These are phyloP conservation scores for Trisateles emortualis DNA, from an alignment of 2,888 invertebrate species.

Conservation along the genomic window DNA sequence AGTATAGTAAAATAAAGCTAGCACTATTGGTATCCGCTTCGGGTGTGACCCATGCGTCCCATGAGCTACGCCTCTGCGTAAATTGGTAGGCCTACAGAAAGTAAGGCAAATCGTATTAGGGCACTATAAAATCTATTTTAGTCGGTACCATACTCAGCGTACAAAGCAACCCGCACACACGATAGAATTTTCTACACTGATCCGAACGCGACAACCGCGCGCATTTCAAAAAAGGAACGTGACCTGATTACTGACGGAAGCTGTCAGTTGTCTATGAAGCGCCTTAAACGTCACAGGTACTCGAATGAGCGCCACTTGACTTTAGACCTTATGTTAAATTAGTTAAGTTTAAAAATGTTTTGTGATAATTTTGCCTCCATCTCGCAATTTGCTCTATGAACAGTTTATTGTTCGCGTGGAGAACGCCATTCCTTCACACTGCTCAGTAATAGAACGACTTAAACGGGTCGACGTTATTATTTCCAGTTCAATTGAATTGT, in stretches of 20 bases:
- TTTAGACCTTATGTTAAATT: slow-evolving; percentile 53
- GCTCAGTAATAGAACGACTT: slow-evolving; percentile 63
- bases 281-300: slow-evolving; percentile 69
- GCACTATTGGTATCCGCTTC: too few species aligned
- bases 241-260: slow-evolving; percentile 85
- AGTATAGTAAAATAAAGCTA: too few species aligned
- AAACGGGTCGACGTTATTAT: slow-evolving; percentile 62
- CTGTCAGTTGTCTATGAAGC: slow-evolving; percentile 72
- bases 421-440: slow-evolving; percentile 66
- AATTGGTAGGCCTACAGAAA: slow-evolving; percentile 28
- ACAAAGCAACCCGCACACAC: slow-evolving; percentile 47
- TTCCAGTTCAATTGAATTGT: slow-evolving; percentile 66
- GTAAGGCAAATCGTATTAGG: slow-evolving; percentile 38
- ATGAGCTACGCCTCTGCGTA: too few species aligned
- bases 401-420: slow-evolving; percentile 70
- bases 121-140: slow-evolving; percentile 61
- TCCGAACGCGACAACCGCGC: slow-evolving; percentile 64
- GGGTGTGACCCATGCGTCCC: too few species aligned
- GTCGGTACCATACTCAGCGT: slow-evolving; percentile 42
- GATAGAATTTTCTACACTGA: slow-evolving; percentile 56
- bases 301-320: slow-evolving; percentile 32
- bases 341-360: slow-evolving; percentile 52
- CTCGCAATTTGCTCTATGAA: slow-evolving; percentile 59
- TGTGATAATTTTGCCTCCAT: slow-evolving; percentile 39
- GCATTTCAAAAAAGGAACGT: slow-evolving; percentile 83